phyloP scores from a whole-genome alignment of 2,797 vertebrate genomes.

The Sparus aurata region DNA sequence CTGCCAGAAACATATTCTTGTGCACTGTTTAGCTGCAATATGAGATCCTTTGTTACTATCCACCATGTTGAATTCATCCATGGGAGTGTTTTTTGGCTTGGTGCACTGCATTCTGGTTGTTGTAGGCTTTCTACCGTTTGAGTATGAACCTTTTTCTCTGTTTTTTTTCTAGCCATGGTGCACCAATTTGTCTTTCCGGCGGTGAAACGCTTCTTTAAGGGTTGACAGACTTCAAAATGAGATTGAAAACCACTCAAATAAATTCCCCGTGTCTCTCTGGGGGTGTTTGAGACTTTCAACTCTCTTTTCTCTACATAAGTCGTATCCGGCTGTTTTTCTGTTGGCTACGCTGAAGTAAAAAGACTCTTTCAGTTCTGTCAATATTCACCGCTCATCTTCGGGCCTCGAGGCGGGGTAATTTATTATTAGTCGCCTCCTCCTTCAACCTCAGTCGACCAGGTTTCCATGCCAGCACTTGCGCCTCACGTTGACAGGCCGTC shows the following conservation, averaged over 20 bases:
- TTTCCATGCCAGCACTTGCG: conserved; percentile 40
- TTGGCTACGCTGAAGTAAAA: conserved; percentile 11
- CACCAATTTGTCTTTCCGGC: too few species aligned
- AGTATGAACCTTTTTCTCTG: too few species aligned
- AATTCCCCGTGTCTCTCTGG: neutral
- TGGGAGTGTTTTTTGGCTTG: too few species aligned
- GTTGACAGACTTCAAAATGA: neutral
- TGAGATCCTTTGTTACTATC: too few species aligned
- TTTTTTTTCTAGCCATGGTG: too few species aligned
- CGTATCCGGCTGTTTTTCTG: conserved; percentile 12
- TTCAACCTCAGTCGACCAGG: conserved; percentile 26
- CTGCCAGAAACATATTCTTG: too few species aligned
- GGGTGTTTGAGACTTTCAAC: neutral
- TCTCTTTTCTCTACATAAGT: neutral
- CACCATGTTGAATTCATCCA: too few species aligned
- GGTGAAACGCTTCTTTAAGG: neutral
- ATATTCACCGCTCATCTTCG: conserved; percentile 32
- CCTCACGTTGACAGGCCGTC: conserved; percentile 47
- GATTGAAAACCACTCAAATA: neutral
- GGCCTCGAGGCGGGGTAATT: conserved; percentile 34
- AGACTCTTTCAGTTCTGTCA: neutral
- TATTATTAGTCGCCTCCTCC: conserved; percentile 39
- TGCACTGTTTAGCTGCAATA: too few species aligned
- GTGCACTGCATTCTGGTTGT: too few species aligned
- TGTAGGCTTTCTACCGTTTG: too few species aligned